A percentile compares a stretch with the other conserved stretches of the same genome.
Conservation (phyloP, 2,888 invertebrate genomes). For the Agrochola litura region DNA sequence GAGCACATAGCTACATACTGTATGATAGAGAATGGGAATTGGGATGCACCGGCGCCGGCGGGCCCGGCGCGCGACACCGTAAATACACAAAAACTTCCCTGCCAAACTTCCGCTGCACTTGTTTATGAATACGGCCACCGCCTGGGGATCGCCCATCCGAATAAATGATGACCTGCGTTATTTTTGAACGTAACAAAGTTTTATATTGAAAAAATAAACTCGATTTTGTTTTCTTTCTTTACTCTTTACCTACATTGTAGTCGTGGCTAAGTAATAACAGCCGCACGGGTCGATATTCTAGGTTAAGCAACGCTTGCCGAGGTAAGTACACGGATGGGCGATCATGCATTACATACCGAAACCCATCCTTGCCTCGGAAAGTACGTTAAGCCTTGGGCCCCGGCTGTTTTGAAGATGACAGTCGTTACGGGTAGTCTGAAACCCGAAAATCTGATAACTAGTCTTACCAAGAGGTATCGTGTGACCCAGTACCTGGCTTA, state of each 20-base stretch:
- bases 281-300: background rate
- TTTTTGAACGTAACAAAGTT: constrained; percentile 65
- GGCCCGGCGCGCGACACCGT: constrained; percentile 75
- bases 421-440: background rate
- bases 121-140: constrained; percentile 84
- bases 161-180: constrained; percentile 75
- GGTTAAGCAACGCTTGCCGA: background rate
- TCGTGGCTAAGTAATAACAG: background rate
- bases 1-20: constrained; percentile 63
- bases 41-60: constrained; percentile 73
- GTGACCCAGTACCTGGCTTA: background rate
- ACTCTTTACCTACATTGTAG: background rate
- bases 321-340: background rate
- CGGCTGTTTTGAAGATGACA: background rate
- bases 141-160: constrained; percentile 75
- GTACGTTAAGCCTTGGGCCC: background rate
- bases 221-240: constrained; percentile 31
- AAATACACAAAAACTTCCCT: constrained; percentile 86
- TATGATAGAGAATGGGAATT: constrained; percentile 74
- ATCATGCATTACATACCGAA: background rate
- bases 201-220: constrained; percentile 62
- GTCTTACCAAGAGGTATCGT: background rate
- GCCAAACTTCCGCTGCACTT: constrained; percentile 86
- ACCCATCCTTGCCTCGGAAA: background rate
- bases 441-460: background rate